phyloP scores from a whole-genome alignment of 2,797 vertebrate genomes.

The Rhadinocentrus ornatus region DNA sequence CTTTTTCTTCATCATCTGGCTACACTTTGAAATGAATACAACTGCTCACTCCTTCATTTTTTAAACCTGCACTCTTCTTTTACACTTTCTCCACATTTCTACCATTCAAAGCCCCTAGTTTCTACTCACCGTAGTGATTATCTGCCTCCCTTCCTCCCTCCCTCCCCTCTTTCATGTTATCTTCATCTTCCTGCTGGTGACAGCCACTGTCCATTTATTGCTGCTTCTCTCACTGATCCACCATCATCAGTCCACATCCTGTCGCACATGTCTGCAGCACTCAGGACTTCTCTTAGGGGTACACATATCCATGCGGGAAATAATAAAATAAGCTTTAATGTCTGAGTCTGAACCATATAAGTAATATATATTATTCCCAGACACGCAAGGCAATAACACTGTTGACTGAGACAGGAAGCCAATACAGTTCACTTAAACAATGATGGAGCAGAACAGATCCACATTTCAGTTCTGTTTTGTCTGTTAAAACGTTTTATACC shows the following conservation, averaged over 20 bases:
- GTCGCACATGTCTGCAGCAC: constrained; percentile 53
- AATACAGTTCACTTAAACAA: constrained; percentile 59
- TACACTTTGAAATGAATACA: constrained; percentile 7
- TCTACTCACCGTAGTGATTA: constrained; percentile 20
- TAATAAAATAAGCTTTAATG: constrained; percentile 52
- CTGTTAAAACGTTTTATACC: background rate
- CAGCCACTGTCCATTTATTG: constrained; percentile 67
- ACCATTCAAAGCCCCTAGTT: constrained; percentile 28
- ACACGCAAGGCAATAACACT: constrained; percentile 70
- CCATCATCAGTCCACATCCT: constrained; percentile 63
- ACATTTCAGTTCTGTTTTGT: constrained; percentile 14
- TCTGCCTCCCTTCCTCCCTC: constrained; percentile 3
- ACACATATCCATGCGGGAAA: constrained; percentile 69
- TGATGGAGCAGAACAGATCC: constrained; percentile 54
- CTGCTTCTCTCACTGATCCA: constrained; percentile 53
- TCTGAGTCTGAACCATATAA: constrained; percentile 58
- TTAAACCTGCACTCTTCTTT: constrained; percentile 31
- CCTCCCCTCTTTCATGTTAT: constrained; percentile 50
- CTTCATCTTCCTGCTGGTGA: constrained; percentile 60
- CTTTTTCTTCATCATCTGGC: constrained; percentile 1
- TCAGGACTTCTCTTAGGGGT: constrained; percentile 47
- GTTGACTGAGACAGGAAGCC: constrained; percentile 51
- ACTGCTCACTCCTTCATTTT: constrained; percentile 13
- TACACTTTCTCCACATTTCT: constrained; percentile 26
- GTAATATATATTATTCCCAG: constrained; percentile 71